Base-by-base conservation (phyloP, 2,797 vertebrate species). In the Adrianichthys oophorus region DNA sequence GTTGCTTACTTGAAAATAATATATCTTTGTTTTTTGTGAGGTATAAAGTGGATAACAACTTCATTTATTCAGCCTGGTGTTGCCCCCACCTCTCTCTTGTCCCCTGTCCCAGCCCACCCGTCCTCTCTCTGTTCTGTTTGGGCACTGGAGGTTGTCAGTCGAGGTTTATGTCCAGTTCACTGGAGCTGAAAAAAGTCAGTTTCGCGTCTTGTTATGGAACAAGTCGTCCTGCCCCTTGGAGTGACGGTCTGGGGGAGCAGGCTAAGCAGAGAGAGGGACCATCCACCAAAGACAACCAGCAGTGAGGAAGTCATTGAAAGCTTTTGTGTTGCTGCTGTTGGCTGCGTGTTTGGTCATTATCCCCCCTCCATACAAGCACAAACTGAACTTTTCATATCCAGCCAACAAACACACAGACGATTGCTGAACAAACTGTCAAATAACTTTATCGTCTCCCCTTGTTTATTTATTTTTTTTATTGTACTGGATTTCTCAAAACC, bases 101-200 rank as follows among this genome's bases (percentile, higher is more conserved):
- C 63, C 79, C 77, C 75, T 64, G 63, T 75, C 76, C 71, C 26
- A 44, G 83, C 77, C 85, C 86, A 82, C 87, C 85, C 89, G 85
- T 84, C 85, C 84, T 71, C 77, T 62, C 75, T 62, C 76, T 87
- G 80, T 87, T 90, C 88, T 88, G 69, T 90, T 88, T 87, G 78
- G 80, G 85, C 85, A 87, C 77, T 91, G 86, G 88, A 90, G 84
- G 87, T 89, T 92, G 91, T 92, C 91, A 90, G 90, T 78, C 83
- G 85, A 75, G 87, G 88, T 92, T 92, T 92, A 89, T 91, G 84
- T 92, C 88, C 92, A 91, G 91, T 92, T 93, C 93, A 92, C 77
- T 92, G 90, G 92, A 93, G 92, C 92, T 93, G 91, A 92, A 94
- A 91, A 87, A 93, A 94, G 93, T 94, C 92, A 93, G 91, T 91